Conservation (phyloP, 2,113 vertebrate species). For the Hepsetus odoe region DNA sequence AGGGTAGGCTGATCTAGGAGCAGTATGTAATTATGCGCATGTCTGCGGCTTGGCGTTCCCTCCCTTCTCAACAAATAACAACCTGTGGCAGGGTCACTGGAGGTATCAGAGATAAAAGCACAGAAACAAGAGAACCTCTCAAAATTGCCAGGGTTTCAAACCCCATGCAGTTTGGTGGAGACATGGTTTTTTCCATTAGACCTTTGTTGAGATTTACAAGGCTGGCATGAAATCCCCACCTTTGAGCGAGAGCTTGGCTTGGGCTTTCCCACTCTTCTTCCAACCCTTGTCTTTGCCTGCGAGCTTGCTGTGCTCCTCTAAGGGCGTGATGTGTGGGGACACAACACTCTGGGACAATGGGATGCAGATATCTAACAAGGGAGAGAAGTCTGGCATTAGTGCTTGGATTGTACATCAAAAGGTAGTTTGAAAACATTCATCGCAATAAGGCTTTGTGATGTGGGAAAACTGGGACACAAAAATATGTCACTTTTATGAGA, state of each 20-base stretch:
- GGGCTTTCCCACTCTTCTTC: conserved; percentile 84
- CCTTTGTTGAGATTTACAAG: neutral
- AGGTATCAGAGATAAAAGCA: conserved; percentile 2
- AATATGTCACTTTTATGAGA: neutral
- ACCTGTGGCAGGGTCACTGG: conserved; percentile 31
- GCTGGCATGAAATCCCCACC: conserved; percentile 68
- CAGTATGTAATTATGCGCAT: conserved; percentile 61
- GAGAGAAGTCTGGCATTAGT: conserved; percentile 9
- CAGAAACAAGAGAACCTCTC: neutral
- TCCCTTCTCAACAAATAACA: conserved; percentile 45
- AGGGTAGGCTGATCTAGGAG: conserved; percentile 58
- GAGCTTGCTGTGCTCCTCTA: conserved; percentile 84
- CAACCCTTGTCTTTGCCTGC: conserved; percentile 87
- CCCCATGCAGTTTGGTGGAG: neutral
- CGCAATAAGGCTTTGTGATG: neutral
- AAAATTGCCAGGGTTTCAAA: neutral
- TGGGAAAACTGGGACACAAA: neutral
- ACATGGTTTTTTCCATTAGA: neutral
- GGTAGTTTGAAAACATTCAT: neutral
- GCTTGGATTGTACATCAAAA: neutral
- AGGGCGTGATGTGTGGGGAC: conserved; percentile 85
- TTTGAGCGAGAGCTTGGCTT: conserved; percentile 87
- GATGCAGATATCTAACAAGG: conserved; percentile 84
- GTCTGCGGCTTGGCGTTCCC: conserved; percentile 56
- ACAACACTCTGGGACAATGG: conserved; percentile 87